Conservation (phyloP, 2,888 invertebrate species). For the Acanthosepion pharaonis region DNA sequence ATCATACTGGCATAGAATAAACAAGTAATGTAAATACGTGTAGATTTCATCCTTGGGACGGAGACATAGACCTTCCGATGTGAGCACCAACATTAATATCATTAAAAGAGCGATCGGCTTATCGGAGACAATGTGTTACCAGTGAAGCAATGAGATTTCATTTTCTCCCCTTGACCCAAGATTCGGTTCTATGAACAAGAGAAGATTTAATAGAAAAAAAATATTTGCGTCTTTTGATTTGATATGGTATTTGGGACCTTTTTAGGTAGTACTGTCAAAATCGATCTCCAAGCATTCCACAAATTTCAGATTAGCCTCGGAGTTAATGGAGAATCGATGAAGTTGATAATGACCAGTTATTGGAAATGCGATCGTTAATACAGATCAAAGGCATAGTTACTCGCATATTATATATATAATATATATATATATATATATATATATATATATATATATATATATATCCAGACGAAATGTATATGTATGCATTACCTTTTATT, state of each 20-base stretch:
- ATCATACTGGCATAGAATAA: too few relatives aligned
- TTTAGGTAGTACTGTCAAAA: not conserved
- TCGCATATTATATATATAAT: too few relatives aligned
- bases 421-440: not conserved
- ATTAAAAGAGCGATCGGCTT: too few relatives aligned
- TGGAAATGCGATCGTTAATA: not conserved
- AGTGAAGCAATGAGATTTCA: not conserved
- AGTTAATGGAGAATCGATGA: conserved; percentile 3
- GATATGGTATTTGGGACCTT: not conserved
- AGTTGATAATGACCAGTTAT: conserved; percentile 21
- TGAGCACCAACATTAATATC: too few relatives aligned
- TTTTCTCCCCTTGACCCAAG: not conserved
- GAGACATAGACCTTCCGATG: too few relatives aligned
- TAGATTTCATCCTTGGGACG: too few relatives aligned
- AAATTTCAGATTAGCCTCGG: not conserved
- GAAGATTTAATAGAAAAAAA: not conserved
- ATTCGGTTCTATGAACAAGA: not conserved
- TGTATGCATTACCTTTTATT: too few relatives aligned
- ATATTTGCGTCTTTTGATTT: not conserved
- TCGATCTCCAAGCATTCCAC: not conserved
- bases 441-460: not conserved
- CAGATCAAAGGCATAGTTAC: not conserved
- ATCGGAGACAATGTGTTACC: too few relatives aligned
- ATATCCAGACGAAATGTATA: not conserved
- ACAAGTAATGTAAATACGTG: too few relatives aligned